Percentiles rank a stretch among this genome's conserved stretches.
Conservation (phyloP, 2,888 invertebrate species). For the Harpalus rufipes region DNA sequence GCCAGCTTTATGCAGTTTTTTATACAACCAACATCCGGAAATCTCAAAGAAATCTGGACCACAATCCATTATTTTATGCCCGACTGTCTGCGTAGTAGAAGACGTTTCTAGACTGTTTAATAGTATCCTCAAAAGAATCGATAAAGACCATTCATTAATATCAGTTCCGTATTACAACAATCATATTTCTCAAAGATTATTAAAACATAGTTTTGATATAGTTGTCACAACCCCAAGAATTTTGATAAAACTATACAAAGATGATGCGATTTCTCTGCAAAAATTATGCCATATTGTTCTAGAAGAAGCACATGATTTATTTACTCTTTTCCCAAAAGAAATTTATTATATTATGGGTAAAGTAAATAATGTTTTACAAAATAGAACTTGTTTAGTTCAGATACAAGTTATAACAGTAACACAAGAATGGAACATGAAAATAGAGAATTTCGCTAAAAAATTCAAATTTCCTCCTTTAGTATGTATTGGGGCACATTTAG, state of each 20-base stretch:
- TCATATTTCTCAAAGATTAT: neutral
- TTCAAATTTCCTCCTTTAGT: conserved; percentile 81
- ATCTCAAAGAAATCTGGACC: conserved; percentile 80
- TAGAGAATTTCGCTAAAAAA: conserved; percentile 80
- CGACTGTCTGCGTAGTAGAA: conserved; percentile 80
- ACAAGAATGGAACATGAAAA: conserved; percentile 82
- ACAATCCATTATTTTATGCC: conserved; percentile 83
- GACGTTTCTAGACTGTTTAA: conserved; percentile 75
- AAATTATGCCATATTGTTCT: conserved; percentile 84
- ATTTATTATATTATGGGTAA: conserved; percentile 77
- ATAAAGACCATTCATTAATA: neutral
- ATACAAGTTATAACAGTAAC: conserved; percentile 82
- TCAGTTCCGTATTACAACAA: neutral
- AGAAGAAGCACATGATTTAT: conserved; percentile 84
- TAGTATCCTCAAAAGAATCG: neutral
- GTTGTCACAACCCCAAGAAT: conserved; percentile 85
- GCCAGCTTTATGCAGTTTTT: conserved; percentile 82
- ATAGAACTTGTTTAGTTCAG: conserved; percentile 76
- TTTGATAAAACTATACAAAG: conserved; percentile 78
- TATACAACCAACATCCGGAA: conserved; percentile 76
- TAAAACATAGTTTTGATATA: conserved; percentile 80
- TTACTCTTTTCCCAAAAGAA: conserved; percentile 79
- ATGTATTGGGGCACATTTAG: conserved; percentile 85
- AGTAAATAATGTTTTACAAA: conserved; percentile 77
- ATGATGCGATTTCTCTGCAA: conserved; percentile 80